Percentiles rank a stretch among this genome's conserved stretches.
Evolutionary conservation across 1,140 invertebrate genomes (phyloP).

Genomic region (Saccostrea glomerata): DNA sequence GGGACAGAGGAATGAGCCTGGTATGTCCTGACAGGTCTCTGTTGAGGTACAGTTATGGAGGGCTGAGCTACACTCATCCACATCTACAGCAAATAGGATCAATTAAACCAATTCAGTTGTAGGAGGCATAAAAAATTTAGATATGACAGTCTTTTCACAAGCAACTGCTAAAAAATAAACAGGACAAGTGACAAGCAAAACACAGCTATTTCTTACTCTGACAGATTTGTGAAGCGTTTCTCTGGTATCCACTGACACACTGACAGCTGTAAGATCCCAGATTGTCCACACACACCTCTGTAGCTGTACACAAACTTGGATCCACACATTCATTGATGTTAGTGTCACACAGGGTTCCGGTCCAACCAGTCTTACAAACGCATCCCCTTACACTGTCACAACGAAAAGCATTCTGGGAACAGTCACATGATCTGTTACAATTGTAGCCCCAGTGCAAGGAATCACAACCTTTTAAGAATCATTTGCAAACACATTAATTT

Average conservation of each 20-base stretch:
- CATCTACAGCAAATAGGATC: slow-evolving; percentile 23
- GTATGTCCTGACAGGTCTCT: slow-evolving; percentile 86
- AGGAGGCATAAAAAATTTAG: too few species aligned
- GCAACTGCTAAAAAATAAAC: too few species aligned
- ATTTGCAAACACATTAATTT: not conserved
- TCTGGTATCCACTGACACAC: not conserved
- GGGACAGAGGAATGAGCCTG: slow-evolving; percentile 89
- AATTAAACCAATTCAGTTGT: too few species aligned
- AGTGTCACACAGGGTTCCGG: slow-evolving; percentile 13
- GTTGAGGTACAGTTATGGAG: not conserved
- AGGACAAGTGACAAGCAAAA: not conserved
- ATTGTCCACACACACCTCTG: not conserved
- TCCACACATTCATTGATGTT: slow-evolving; percentile 39
- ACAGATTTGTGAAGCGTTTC: not conserved
- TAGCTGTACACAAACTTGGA: slow-evolving; percentile 1
- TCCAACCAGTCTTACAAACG: slow-evolving; percentile 41
- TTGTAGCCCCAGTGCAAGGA: slow-evolving; percentile 35
- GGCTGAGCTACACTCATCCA: slow-evolving; percentile 30
- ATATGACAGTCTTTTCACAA: too few species aligned
- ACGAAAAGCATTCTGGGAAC: slow-evolving; percentile 28
- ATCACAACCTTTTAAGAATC: slow-evolving; percentile 31
- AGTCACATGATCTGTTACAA: slow-evolving; percentile 35
- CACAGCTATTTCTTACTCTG: not conserved
- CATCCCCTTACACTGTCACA: slow-evolving; percentile 42
- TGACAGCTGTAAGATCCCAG: not conserved